Evolutionary conservation across 2,888 invertebrate species (phyloP).

Genomic region (Diarsia brunnea): DNA sequence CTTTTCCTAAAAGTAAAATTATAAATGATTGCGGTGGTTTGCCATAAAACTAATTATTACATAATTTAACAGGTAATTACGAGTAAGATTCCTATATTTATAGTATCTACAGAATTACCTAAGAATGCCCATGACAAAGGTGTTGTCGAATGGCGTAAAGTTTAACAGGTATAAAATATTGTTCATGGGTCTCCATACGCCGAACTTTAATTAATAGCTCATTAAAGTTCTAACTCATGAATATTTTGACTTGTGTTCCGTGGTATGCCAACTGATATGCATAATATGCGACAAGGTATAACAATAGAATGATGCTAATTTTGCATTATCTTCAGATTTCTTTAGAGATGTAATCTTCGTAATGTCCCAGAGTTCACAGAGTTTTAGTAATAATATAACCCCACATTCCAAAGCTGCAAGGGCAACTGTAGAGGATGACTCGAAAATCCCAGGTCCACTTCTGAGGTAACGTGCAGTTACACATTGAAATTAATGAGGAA

Average conservation of each 20-base stretch:
- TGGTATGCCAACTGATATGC: constrained; percentile 25
- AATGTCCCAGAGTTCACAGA: not conserved
- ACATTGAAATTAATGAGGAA: not conserved
- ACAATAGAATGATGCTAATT: constrained; percentile 5
- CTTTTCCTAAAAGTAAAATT: not conserved
- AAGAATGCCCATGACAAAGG: constrained; percentile 11
- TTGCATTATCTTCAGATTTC: not conserved
- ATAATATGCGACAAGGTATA: not conserved
- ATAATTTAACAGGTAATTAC: constrained; percentile 8
- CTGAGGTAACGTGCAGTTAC: not conserved
- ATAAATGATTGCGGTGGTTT: not conserved
- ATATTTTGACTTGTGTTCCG: constrained; percentile 29
- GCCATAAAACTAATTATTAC: constrained; percentile 1
- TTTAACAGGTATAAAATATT: constrained; percentile 25
- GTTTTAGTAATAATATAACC: not conserved
- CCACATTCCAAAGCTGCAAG: not conserved
- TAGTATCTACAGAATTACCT: constrained; percentile 33
- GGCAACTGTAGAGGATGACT: not conserved
- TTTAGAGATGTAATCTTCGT: not conserved
- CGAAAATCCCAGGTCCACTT: not conserved
- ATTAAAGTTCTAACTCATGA: constrained; percentile 16
- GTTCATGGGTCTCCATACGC: constrained; percentile 29
- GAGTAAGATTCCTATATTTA: not conserved
- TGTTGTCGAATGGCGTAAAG: constrained; percentile 9
- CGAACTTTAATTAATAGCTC: constrained; percentile 18